Percentiles rank a stretch among this genome's conserved stretches.
phyloP scores from a whole-genome alignment of 2,888 invertebrate genomes.

The Nebria brevicollis region DNA sequence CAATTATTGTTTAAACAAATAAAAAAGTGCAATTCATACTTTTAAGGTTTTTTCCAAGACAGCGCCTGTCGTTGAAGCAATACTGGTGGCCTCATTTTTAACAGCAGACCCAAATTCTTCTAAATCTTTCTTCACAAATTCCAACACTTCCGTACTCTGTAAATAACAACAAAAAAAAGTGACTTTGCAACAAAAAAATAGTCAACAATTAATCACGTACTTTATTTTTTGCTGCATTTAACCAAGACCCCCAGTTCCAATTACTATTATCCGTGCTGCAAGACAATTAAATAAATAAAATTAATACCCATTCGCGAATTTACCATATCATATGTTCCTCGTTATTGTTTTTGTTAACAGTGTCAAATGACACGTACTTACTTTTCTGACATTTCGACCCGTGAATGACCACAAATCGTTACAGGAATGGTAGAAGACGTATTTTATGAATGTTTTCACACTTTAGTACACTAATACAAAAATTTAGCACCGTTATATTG shows the following conservation, averaged over 20 bases:
- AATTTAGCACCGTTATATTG: slow-evolving; percentile 33
- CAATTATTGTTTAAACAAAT: background rate
- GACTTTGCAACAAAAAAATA: background rate
- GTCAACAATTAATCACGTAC: slow-evolving; percentile 51
- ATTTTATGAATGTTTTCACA: slow-evolving; percentile 10
- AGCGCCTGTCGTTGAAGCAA: slow-evolving; percentile 73
- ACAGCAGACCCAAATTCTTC: slow-evolving; percentile 79
- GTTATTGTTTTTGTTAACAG: slow-evolving; percentile 40
- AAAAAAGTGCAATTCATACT: slow-evolving; percentile 60
- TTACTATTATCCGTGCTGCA: slow-evolving; percentile 55
- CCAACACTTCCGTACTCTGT: slow-evolving; percentile 78
- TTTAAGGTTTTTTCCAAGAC: slow-evolving; percentile 76
- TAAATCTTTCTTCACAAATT: slow-evolving; percentile 80
- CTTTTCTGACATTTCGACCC: slow-evolving; percentile 52
- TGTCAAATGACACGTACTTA: slow-evolving; percentile 49
- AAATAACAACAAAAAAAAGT: slow-evolving; percentile 52
- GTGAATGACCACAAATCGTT: slow-evolving; percentile 17
- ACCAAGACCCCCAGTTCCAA: slow-evolving; percentile 61
- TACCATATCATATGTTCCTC: slow-evolving; percentile 30
- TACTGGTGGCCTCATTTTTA: slow-evolving; percentile 75
- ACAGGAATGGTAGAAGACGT: slow-evolving; percentile 42
- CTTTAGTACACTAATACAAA: slow-evolving; percentile 27
- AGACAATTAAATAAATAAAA: background rate
- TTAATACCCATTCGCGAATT: slow-evolving; percentile 15
- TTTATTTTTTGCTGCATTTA: slow-evolving; percentile 62